Conservation (phyloP, 2,797 vertebrate species). For the Fratercula arctica region DNA sequence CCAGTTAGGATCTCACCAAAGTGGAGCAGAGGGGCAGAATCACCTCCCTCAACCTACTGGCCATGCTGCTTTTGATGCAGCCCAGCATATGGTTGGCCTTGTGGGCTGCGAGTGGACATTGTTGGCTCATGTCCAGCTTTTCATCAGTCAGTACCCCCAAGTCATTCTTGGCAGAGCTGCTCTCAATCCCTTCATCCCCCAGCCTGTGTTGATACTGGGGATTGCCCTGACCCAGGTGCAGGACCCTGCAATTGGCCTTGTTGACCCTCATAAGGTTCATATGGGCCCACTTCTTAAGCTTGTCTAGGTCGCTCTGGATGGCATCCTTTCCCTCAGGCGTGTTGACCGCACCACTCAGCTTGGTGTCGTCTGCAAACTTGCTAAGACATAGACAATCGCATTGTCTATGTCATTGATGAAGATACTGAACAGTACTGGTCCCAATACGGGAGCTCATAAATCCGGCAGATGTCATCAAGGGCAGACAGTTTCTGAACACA, state of each 20-base stretch:
- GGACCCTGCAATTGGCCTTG: background rate
- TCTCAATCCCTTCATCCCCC: background rate
- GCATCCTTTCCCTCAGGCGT: background rate
- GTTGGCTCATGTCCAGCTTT: background rate
- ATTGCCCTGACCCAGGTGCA: background rate
- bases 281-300: background rate
- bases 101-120: background rate
- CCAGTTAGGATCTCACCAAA: background rate
- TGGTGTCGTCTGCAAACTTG: background rate
- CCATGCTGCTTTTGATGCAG: background rate
- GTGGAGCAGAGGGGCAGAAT: too few relatives aligned
- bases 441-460: background rate
- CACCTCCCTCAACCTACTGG: background rate
- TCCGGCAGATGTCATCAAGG: background rate
- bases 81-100: background rate
- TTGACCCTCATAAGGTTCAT: background rate
- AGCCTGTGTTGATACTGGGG: background rate
- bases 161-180: background rate
- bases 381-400: background rate
- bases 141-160: background rate
- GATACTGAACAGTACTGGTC: background rate
- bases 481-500: background rate
- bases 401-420: background rate
- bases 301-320: background rate
- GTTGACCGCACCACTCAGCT: background rate